Conservation (phyloP, 2,113 vertebrate species). For the Hipposideros armiger region DNA sequence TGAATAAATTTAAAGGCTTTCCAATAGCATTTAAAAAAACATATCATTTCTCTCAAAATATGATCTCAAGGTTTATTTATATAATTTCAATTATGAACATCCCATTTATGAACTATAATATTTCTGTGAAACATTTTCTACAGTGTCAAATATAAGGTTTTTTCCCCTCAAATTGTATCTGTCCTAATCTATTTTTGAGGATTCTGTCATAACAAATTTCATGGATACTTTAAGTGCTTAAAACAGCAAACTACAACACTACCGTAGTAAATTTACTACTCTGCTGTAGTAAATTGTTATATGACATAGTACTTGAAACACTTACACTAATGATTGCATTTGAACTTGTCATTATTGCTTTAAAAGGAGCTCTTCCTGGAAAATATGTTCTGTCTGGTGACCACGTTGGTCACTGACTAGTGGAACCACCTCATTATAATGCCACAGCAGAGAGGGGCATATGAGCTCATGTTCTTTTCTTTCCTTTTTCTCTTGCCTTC, state of each 20-base stretch:
- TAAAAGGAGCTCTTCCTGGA: conserved; percentile 29
- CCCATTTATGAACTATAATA: not conserved
- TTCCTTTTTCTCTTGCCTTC: conserved; percentile 50
- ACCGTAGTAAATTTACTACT: not conserved
- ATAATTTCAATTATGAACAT: conserved; percentile 41
- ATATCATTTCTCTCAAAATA: conserved; percentile 21
- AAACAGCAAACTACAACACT: not conserved
- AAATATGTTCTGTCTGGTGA: conserved; percentile 40
- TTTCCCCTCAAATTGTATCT: not conserved
- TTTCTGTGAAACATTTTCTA: conserved; percentile 53
- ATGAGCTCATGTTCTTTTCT: conserved; percentile 5
- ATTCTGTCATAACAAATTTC: conserved; percentile 25
- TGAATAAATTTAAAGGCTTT: conserved; percentile 45
- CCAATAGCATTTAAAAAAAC: not conserved
- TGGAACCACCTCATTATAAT: not conserved
- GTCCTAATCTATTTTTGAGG: conserved; percentile 41
- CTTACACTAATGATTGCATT: not conserved
- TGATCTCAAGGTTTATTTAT: conserved; percentile 44
- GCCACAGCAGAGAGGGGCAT: not conserved
- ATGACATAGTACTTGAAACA: conserved; percentile 34
- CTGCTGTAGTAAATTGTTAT: conserved; percentile 24
- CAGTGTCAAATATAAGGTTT: not conserved
- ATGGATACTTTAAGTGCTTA: not conserved
- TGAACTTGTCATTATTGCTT: conserved; percentile 38
- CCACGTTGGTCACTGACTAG: not conserved